Percentiles rank a stretch among this genome's conserved stretches.
Conservation (phyloP, 2,888 invertebrate species). For the Pterostichus madidus region DNA sequence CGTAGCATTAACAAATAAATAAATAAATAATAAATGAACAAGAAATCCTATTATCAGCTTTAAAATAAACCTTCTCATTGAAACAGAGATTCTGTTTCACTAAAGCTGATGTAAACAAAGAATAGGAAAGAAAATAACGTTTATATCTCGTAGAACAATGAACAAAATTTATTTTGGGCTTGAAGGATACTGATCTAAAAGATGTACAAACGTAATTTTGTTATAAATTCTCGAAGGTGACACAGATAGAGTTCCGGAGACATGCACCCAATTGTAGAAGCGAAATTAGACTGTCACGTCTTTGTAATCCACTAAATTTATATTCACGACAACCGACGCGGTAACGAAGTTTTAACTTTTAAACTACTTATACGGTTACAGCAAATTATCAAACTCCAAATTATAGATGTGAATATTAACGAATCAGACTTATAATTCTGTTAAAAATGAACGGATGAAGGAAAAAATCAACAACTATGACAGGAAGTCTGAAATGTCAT, state of each 20-base stretch:
- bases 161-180: constrained; percentile 1
- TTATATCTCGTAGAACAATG: background rate
- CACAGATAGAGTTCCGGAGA: constrained; percentile 7
- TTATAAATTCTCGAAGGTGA: background rate
- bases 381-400: too few relatives aligned
- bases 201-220: background rate
- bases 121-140: background rate
- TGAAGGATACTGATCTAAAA: background rate
- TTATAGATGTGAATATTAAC: too few relatives aligned
- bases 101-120: background rate
- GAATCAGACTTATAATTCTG: too few relatives aligned
- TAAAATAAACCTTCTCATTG: background rate
- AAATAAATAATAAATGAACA: too few relatives aligned
- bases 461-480: too few relatives aligned
- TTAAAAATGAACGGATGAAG: too few relatives aligned
- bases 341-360: too few relatives aligned
- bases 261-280: background rate
- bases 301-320: constrained; percentile 25
- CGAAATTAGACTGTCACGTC: background rate
- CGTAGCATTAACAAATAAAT: too few relatives aligned
- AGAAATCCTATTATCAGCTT: constrained; percentile 10
- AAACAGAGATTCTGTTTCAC: background rate
- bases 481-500: too few relatives aligned
- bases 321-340: too few relatives aligned
- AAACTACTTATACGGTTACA: too few relatives aligned